Evolutionary conservation across 2,113 vertebrate species (phyloP), one percentile per base, ranked within the genome.

Genomic region (Microtus ochrogaster): DNA sequence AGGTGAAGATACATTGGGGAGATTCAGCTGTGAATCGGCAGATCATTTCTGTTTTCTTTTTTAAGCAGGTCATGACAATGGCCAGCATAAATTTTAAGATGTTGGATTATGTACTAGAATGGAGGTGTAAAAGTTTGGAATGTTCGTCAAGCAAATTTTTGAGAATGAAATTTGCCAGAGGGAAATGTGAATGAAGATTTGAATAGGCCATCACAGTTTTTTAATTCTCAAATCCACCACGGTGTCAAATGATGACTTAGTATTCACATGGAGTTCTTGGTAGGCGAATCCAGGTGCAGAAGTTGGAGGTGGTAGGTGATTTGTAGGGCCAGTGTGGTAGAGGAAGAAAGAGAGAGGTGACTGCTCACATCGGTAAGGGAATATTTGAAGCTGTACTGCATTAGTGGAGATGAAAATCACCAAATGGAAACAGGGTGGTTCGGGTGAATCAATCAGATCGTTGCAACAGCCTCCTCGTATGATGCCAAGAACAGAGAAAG

Each of bases 61-160:
- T 84, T 30, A 92, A 93, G 55, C n/a, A 72, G 10, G 6, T 90
- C 30, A 94, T 72, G 36, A 61, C 11, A 68, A 68, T 87, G 81
- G 49, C 70, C 76, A 33, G 44, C 26, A 89, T 85, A 61, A 2
- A 74, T 84, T 88, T 73, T 13, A 79, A 81, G 86, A 82, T 86
- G 22, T 89, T 89, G 12, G 22, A 22, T 91, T 55, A 89, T 49
- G 9, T 88, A 90, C 11, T 36, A 93, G 55, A 91, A 49, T 65
- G 92, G 95, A 70, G 6, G 85, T 65, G 1, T 79, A 66, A 91
- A 28, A 1, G 61, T 91, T 95, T 96, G 17, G 61, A 93, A 95
- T 87, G 87, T 21, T 74, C 22, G 24, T 47, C 8, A 83, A 79
- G 26, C 16, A 14, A 82, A 90, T 79, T 76, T 66, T 76, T 76